phyloP scores from a whole-genome alignment of 2,888 invertebrate species.

The Trilocha varians region DNA sequence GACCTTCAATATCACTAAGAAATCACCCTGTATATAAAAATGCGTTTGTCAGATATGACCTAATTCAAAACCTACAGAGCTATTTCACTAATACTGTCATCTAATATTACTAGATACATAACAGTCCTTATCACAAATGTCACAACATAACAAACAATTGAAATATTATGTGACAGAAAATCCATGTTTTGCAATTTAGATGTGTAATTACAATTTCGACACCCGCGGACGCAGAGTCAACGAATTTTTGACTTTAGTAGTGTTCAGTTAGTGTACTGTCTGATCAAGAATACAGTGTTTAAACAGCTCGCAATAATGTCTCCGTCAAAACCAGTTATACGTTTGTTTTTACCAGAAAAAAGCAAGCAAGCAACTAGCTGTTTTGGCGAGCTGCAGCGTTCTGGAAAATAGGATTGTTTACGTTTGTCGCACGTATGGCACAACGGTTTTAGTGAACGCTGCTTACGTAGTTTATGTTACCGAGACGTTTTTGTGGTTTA shows the following conservation, averaged over 20 bases:
- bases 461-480: not conserved
- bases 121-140: too few relatives aligned
- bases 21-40: too few relatives aligned
- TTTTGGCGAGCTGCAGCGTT: conserved; percentile 23
- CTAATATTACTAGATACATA: too few relatives aligned
- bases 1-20: too few relatives aligned
- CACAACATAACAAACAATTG: too few relatives aligned
- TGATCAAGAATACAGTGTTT: not conserved
- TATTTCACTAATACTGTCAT: too few relatives aligned
- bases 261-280: not conserved
- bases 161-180: not conserved
- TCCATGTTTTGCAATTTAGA: too few relatives aligned
- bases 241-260: not conserved
- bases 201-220: too few relatives aligned
- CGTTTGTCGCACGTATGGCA: conserved; percentile 23
- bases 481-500: not conserved
- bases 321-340: conserved; percentile 2
- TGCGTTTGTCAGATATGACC: too few relatives aligned
- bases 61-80: too few relatives aligned
- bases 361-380: conserved; percentile 20
- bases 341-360: conserved; percentile 1
- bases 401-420: conserved; percentile 39
- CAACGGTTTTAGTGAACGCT: conserved; percentile 1
- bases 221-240: not conserved
- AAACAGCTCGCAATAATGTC: too few relatives aligned